These are phyloP conservation scores for Aegypius monachus DNA, from an alignment of 2,113 vertebrate species.

Conservation along the genomic window DNA sequence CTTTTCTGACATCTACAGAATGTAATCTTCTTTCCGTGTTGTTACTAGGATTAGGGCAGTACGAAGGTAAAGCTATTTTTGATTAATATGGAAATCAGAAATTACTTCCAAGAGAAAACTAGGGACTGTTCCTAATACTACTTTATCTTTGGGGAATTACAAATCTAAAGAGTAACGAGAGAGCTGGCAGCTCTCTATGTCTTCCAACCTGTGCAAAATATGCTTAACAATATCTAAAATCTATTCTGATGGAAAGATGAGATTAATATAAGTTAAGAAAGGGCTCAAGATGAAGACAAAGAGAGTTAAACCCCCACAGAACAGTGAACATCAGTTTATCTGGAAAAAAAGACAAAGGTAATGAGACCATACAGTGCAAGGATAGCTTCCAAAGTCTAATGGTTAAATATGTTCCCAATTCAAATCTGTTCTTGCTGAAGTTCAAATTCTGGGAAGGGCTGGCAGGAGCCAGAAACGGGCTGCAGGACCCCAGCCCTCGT, in stretches of 20 bases:
- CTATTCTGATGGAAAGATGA: neutral
- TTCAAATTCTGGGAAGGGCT: neutral
- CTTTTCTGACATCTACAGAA: slow-evolving; percentile 60
- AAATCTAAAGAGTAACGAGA: slow-evolving; percentile 24
- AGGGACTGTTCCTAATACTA: slow-evolving; percentile 10
- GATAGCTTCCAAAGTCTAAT: neutral
- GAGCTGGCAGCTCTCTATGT: neutral
- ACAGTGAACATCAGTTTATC: neutral
- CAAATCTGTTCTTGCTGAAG: neutral
- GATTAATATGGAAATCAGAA: slow-evolving; percentile 76
- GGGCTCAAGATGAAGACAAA: neutral
- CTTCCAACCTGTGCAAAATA: neutral
- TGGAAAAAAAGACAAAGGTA: accelerated
- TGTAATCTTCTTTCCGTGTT: slow-evolving; percentile 60
- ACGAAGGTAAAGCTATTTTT: slow-evolving; percentile 65
- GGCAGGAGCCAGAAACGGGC: neutral
- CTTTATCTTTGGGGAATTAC: slow-evolving; percentile 50
- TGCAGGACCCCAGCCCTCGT: neutral
- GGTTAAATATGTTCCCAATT: neutral
- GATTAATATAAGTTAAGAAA: neutral
- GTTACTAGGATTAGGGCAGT: slow-evolving; percentile 61
- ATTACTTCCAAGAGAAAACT: slow-evolving; percentile 54
- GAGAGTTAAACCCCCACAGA: neutral
- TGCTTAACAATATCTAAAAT: neutral
- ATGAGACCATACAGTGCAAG: neutral